phyloP scores from a whole-genome alignment of 2,888 invertebrate species.

The Metopia argyrocephala region DNA sequence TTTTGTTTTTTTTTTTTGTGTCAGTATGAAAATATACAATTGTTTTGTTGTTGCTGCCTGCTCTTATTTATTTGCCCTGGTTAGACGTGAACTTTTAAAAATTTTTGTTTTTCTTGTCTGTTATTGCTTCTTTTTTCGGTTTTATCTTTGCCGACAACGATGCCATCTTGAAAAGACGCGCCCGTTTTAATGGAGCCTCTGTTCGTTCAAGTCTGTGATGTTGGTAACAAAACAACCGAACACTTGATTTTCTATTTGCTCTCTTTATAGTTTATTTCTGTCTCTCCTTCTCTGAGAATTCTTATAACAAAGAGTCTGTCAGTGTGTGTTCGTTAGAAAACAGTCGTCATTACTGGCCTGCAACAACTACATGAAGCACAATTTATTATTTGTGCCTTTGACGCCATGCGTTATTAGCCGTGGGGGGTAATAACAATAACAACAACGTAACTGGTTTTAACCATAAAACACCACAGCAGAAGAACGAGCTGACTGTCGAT shows the following conservation, averaged over 20 bases:
- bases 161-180: neutral
- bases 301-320: too few relatives aligned
- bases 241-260: too few relatives aligned
- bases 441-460: neutral
- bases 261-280: too few relatives aligned
- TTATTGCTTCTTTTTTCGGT: neutral
- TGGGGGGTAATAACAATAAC: slow-evolving; percentile 32
- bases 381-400: slow-evolving; percentile 37
- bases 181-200: slow-evolving; percentile 42
- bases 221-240: too few relatives aligned
- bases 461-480: too few relatives aligned
- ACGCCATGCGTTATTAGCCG: slow-evolving; percentile 45
- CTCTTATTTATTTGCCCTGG: slow-evolving; percentile 50
- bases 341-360: too few relatives aligned
- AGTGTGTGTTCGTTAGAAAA: too few relatives aligned
- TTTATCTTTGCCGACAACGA: neutral
- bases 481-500: too few relatives aligned
- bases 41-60: slow-evolving; percentile 15
- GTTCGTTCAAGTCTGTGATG: neutral
- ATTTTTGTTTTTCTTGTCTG: slow-evolving; percentile 19
- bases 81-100: slow-evolving; percentile 46
- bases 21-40: neutral
- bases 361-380: neutral
- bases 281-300: too few relatives aligned
- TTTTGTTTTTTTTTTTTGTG: too few relatives aligned